Evolutionary conservation across 2,797 vertebrate species (phyloP).

Genomic region (Decapterus maruadsi): DNA sequence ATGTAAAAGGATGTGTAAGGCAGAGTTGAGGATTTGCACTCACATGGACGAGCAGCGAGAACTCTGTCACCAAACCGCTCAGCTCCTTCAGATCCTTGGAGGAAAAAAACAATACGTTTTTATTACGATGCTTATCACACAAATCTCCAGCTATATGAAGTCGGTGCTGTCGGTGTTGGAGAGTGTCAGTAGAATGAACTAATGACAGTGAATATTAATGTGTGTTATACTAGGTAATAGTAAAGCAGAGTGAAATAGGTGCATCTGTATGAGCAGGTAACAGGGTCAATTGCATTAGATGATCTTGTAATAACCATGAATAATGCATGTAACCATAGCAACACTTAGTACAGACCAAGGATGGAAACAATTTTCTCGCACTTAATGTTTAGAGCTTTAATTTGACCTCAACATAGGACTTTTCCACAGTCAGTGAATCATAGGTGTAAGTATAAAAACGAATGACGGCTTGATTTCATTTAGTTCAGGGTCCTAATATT

Average conservation of each 20-base stretch:
- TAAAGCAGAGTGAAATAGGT: background rate
- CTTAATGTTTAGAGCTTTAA: constrained; percentile 2
- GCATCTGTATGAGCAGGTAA: constrained; percentile 6
- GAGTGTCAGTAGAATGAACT: background rate
- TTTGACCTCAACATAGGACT: background rate
- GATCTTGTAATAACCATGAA: constrained; percentile 1
- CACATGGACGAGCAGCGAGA: constrained; percentile 92
- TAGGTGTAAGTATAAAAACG: background rate
- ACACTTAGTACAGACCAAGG: background rate
- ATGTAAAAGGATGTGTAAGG: background rate
- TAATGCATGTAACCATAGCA: constrained; percentile 16
- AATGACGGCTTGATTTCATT: background rate
- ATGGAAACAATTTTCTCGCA: background rate
- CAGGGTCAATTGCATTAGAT: constrained; percentile 9
- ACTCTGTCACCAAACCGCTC: constrained; percentile 92
- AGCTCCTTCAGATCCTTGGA: constrained; percentile 92
- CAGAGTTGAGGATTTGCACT: constrained; percentile 80
- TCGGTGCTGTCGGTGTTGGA: background rate
- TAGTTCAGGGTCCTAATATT: background rate
- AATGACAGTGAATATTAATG: constrained; percentile 11
- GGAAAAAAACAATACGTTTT: constrained; percentile 36
- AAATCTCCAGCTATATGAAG: constrained; percentile 7
- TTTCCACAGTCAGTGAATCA: background rate
- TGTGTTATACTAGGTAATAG: background rate
- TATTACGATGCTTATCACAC: constrained; percentile 9